Conservation (phyloP, 2,797 vertebrate genomes). For the Triplophysa yarkandensis region DNA sequence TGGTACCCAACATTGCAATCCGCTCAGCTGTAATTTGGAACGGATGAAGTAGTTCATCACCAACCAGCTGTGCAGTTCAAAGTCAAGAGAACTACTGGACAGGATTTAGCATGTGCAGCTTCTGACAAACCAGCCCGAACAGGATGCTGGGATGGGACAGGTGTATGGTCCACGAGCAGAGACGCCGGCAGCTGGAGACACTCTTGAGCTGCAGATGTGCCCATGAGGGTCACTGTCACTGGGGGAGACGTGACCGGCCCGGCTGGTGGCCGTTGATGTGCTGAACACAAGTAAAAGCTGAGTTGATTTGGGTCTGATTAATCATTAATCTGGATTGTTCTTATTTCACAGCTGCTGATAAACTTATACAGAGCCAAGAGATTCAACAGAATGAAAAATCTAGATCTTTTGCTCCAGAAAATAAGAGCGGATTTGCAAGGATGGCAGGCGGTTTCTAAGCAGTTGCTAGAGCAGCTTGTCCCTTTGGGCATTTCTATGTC, state of each 20-base stretch:
- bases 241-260: constrained; percentile 18
- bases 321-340: constrained; percentile 48
- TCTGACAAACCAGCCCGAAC: too few relatives aligned
- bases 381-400: not conserved
- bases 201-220: constrained; percentile 35
- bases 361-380: not conserved
- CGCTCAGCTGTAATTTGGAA: not conserved
- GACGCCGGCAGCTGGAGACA: constrained; percentile 48
- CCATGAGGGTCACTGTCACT: constrained; percentile 42
- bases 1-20: not conserved
- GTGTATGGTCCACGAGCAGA: constrained; percentile 44
- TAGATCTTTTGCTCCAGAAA: not conserved
- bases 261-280: constrained; percentile 22
- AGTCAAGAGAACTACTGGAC: constrained; percentile 25
- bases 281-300: constrained; percentile 31
- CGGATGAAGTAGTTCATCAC: not conserved
- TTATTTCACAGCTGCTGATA: constrained; percentile 34
- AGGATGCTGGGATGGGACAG: constrained; percentile 39
- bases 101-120: not conserved
- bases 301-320: constrained; percentile 32
- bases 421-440: not conserved
- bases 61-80: constrained; percentile 25
- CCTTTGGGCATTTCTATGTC: too few relatives aligned
- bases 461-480: not conserved
- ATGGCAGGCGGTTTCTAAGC: not conserved